phyloP scores from a whole-genome alignment of 2,888 invertebrate species.

The Ichneumon xanthorius region DNA sequence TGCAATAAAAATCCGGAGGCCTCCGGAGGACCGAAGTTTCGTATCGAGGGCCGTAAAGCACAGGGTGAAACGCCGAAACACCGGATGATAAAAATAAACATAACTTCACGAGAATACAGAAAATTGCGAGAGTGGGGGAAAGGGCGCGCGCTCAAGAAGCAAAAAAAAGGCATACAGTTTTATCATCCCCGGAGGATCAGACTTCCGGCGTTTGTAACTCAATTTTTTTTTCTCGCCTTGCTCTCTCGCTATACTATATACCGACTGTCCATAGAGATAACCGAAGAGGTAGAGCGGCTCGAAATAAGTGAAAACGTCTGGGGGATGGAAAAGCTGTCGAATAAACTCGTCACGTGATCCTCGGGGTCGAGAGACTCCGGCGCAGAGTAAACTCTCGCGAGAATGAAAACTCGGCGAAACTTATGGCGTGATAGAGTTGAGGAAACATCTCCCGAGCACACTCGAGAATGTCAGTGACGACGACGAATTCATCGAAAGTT shows the following conservation, averaged over 20 bases:
- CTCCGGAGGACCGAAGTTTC: conserved; percentile 30
- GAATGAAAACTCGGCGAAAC: conserved; percentile 55
- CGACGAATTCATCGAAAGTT: conserved; percentile 52
- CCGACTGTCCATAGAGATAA: conserved; percentile 24
- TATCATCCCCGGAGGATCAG: conserved; percentile 38
- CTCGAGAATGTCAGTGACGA: conserved; percentile 54
- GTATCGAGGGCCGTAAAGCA: neutral
- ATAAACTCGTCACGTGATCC: conserved; percentile 13
- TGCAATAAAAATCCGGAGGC: neutral
- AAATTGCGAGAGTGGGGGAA: conserved; percentile 16
- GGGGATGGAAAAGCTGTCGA: conserved; percentile 11
- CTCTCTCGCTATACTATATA: neutral
- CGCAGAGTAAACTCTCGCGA: conserved; percentile 69
- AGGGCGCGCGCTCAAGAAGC: neutral
- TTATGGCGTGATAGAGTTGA: conserved; percentile 54
- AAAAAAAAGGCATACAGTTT: conserved; percentile 36
- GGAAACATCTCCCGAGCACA: conserved; percentile 52
- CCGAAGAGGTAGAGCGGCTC: conserved; percentile 37
- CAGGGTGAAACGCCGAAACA: conserved; percentile 3
- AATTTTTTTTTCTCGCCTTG: conserved; percentile 3
- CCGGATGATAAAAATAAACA: conserved; percentile 38
- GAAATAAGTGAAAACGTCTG: conserved; percentile 39
- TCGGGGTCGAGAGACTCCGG: conserved; percentile 5
- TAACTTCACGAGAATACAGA: conserved; percentile 7
- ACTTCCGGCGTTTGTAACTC: conserved; percentile 34